Evolutionary conservation across 2,797 vertebrate genomes (phyloP), one percentile per base, ranked within the genome.

Genomic region (Sitta carolinensis): DNA sequence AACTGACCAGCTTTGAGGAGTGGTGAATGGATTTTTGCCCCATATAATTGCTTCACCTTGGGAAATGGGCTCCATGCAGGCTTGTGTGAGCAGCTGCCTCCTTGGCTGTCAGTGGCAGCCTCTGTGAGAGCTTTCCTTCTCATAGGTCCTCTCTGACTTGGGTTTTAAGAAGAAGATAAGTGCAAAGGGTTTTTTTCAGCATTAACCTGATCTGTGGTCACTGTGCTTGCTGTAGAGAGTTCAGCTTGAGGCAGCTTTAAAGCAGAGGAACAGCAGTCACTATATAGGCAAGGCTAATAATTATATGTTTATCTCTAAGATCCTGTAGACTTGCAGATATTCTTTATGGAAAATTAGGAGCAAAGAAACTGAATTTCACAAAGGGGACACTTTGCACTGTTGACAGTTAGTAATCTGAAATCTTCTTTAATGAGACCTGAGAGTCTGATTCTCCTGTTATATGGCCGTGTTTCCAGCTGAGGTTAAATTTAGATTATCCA

Each of bases 21-120:
- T 3, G 34, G 13, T 21, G 40, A n/a, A 63, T 48, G 26, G 38
- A 32, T 48, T 55, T 30, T 70, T 93, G 30, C 40, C 26, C 45
- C 6, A 3, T 82, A 29, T 25, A 3, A 26, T 66, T 62, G 36
- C 10, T 58, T 11, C 0, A 0, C 13, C 6, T 32, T 19, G 10
- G 36, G n/a, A 64, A 64, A 29, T 10, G 7, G 21, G 20, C n/a
- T 42, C n/a, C 10, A 19, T 2, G 1, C 3, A 34, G 47, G 7
- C 34, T 14, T 14, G 20, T 54, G 58, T 55, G 45, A 63, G 40
- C 54, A 66, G 36, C 54, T 3, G 0, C 54, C 10, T 23, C 38
- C 32, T 87, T 10, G n/a, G 32, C 47, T 9, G 0, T 42, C 29
- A 83, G 17, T 21, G 14, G 32, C 50, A 84, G 59, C 7, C 11